These are phyloP conservation scores for Bugulina stolonifera DNA, from an alignment of 2,888 invertebrate species.

Conservation along the genomic window DNA sequence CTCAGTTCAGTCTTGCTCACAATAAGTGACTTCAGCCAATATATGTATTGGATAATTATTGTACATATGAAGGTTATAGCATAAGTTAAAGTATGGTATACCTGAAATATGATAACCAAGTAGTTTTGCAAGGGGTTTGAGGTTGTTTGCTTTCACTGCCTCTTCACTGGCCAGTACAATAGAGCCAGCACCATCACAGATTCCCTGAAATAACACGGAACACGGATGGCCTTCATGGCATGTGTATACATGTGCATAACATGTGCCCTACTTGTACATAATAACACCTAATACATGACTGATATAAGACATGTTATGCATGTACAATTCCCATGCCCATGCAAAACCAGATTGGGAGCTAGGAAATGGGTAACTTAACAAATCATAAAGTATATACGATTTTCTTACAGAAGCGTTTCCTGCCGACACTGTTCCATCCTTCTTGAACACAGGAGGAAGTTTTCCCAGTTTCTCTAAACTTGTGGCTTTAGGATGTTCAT, in stretches of 20 bases:
- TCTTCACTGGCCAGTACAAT: constrained; percentile 84
- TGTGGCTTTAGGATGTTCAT: constrained; percentile 86
- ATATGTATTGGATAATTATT: too few relatives aligned
- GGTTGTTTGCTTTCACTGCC: constrained; percentile 70
- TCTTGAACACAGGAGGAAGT: constrained; percentile 82
- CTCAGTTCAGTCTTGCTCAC: too few relatives aligned
- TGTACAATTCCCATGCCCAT: too few relatives aligned
- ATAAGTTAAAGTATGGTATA: too few relatives aligned
- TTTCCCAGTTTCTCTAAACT: constrained; percentile 78
- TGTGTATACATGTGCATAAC: neutral
- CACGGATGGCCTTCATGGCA: neutral
- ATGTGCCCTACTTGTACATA: neutral
- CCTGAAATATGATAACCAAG: constrained; percentile 88
- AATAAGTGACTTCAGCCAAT: too few relatives aligned
- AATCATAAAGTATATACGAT: neutral
- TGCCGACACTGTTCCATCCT: constrained; percentile 87
- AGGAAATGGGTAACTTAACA: neutral
- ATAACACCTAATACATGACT: neutral
- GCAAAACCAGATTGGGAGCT: too few relatives aligned
- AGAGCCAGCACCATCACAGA: constrained; percentile 94
- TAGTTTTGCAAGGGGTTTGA: constrained; percentile 84
- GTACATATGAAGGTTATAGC: too few relatives aligned
- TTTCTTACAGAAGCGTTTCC: constrained; percentile 82
- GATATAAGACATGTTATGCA: neutral
- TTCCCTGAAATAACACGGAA: constrained; percentile 63